Evolutionary conservation across 2,113 vertebrate species (phyloP).

Genomic region (Pseudopodoces humilis): DNA sequence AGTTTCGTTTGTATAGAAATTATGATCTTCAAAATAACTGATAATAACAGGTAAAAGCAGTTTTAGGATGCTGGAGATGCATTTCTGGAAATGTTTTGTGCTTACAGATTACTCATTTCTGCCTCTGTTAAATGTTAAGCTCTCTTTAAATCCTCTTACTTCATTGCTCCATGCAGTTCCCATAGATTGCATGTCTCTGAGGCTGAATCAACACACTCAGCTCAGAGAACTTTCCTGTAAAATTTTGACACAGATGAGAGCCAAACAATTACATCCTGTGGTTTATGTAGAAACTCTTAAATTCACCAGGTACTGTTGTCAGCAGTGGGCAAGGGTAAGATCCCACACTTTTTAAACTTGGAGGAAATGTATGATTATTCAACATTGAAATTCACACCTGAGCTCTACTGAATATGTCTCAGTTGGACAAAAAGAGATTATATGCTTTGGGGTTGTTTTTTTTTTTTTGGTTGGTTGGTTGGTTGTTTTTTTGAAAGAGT

Average conservation of each 20-base stretch:
- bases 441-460: not conserved
- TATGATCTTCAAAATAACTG: not conserved
- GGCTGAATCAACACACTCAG: not conserved
- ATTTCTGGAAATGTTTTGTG: not conserved
- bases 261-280: not conserved
- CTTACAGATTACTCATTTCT: not conserved
- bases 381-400: not conserved
- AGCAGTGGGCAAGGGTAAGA: not conserved
- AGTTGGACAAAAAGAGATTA: not conserved
- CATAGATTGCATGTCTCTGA: not conserved
- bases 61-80: not conserved
- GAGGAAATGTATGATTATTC: not conserved
- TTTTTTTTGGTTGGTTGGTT: not conserved
- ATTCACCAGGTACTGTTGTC: not conserved
- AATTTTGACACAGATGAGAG: not conserved
- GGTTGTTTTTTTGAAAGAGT: not conserved
- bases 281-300: not conserved
- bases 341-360: not conserved
- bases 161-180: not conserved
- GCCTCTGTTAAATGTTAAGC: not conserved
- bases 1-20: not conserved
- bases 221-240: not conserved
- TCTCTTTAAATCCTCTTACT: not conserved
- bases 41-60: not conserved
- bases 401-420: not conserved